Evolutionary conservation across 1,140 invertebrate species (phyloP).

Genomic region (Wasmannia auropunctata): DNA sequence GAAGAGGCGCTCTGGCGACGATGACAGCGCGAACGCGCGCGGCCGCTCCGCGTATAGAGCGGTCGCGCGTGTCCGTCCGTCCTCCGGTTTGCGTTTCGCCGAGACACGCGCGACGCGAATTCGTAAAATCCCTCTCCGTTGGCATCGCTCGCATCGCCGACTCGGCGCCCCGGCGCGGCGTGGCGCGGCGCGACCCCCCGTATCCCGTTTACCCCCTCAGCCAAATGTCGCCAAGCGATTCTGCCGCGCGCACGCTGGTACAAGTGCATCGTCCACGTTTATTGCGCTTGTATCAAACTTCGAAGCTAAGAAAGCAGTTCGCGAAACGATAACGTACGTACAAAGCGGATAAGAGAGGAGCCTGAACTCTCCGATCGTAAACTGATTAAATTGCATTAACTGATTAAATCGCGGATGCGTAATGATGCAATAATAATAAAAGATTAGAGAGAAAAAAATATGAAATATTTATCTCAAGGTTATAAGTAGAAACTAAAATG

Average conservation of each 20-base stretch:
- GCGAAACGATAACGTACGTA: not conserved
- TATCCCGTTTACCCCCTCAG: not conserved
- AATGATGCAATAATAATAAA: not conserved
- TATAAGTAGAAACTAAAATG: not conserved
- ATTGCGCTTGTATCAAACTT: not conserved
- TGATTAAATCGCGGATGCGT: not conserved
- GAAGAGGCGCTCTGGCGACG: conserved; percentile 18
- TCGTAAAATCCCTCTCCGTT: not conserved
- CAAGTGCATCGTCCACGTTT: conserved; percentile 16
- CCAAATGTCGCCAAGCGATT: conserved; percentile 16
- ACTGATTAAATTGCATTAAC: not conserved
- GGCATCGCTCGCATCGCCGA: conserved; percentile 25
- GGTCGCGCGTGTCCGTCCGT: not conserved
- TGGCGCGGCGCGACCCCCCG: too few species aligned
- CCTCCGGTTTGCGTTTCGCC: not conserved
- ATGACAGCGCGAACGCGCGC: not conserved
- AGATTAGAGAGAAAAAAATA: not conserved
- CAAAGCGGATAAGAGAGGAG: not conserved
- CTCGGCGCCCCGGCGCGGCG: not conserved
- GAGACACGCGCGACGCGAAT: conserved; percentile 26
- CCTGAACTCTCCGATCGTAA: not conserved
- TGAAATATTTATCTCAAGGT: not conserved
- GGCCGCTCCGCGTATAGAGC: not conserved
- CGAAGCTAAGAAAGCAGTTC: not conserved
- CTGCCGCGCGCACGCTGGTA: not conserved